These are phyloP conservation scores for Gandaritis pyraliata DNA, from an alignment of 2,888 invertebrate species.

Conservation along the genomic window DNA sequence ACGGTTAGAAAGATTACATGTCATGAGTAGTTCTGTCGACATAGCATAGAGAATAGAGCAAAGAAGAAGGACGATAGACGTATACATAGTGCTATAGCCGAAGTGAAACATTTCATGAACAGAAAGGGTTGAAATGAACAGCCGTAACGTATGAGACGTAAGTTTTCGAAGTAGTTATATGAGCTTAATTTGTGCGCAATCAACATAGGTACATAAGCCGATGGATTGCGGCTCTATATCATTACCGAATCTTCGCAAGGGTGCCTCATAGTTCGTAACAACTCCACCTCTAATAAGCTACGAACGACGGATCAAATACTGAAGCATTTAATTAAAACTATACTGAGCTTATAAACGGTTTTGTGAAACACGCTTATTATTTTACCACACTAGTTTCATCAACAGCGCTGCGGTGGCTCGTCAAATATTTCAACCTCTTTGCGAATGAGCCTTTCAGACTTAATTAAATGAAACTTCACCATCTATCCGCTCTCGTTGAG, in stretches of 20 bases:
- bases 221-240: constrained; percentile 32
- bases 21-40: not conserved
- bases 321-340: constrained; percentile 37
- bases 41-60: not conserved
- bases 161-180: constrained; percentile 24
- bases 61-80: not conserved
- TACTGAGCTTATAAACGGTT: constrained; percentile 45
- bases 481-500: constrained; percentile 35
- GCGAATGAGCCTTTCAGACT: constrained; percentile 47
- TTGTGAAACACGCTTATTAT: constrained; percentile 47
- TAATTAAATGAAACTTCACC: constrained; percentile 50
- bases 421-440: constrained; percentile 54
- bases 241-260: constrained; percentile 33
- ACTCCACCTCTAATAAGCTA: constrained; percentile 35
- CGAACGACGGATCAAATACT: constrained; percentile 39
- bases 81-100: constrained; percentile 6
- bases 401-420: constrained; percentile 48
- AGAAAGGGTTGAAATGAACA: constrained; percentile 12
- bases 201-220: constrained; percentile 33
- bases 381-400: constrained; percentile 48
- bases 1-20: constrained; percentile 13
- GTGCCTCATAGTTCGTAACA: constrained; percentile 21
- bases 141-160: constrained; percentile 20
- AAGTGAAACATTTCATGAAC: constrained; percentile 17
- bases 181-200: constrained; percentile 32